A percentile compares a stretch with the other conserved stretches of the same genome.
Evolutionary conservation across 2,888 invertebrate species (phyloP).

Genomic region (Imbricaverruca yamaguchii): DNA sequence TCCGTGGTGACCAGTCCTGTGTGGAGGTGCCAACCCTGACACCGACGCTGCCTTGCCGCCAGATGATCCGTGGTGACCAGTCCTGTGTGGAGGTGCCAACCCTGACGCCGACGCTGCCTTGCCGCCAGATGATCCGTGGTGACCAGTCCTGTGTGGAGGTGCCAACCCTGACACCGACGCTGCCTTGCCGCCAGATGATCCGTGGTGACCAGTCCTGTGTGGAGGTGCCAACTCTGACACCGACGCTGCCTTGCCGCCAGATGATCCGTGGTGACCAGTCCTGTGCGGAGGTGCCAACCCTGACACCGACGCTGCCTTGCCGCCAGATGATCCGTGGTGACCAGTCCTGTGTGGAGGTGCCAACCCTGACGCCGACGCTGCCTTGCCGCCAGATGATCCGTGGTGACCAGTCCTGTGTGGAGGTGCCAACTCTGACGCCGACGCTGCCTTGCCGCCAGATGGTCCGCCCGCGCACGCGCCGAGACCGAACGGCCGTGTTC

Average conservation of each 20-base stretch:
- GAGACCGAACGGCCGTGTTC: conserved; percentile 66
- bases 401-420: too few species aligned
- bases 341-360: too few species aligned
- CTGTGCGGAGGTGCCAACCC: too few species aligned
- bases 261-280: conserved; percentile 35
- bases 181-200: conserved; percentile 31
- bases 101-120: conserved; percentile 14
- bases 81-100: too few species aligned
- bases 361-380: too few species aligned
- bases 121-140: conserved; percentile 34
- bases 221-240: too few species aligned
- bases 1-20: conserved; percentile 35
- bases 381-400: conserved; percentile 25
- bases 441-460: conserved; percentile 25
- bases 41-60: conserved; percentile 23
- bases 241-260: conserved; percentile 24
- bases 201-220: conserved; percentile 32
- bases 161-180: too few species aligned
- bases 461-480: conserved; percentile 54
- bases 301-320: conserved; percentile 20
- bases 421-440: too few species aligned
- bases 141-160: too few species aligned
- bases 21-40: too few species aligned
- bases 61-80: conserved; percentile 35
- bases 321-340: conserved; percentile 35